Percentiles rank a stretch among this genome's conserved stretches.
phyloP scores from a whole-genome alignment of 2,888 invertebrate genomes.

The Callyntrura sp. region DNA sequence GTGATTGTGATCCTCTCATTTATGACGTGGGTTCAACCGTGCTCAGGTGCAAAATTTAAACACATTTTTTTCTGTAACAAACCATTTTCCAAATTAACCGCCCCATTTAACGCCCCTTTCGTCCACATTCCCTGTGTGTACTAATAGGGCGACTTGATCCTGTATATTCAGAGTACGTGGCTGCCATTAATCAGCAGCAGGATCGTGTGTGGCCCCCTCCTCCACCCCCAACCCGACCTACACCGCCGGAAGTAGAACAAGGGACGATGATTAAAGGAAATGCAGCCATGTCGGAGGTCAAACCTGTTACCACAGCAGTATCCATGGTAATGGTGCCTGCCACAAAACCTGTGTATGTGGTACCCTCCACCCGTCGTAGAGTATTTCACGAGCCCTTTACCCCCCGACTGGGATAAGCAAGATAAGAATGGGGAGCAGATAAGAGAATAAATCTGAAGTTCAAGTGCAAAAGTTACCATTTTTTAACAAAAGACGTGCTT shows the following conservation, averaged over 20 bases:
- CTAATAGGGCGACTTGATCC: constrained; percentile 30
- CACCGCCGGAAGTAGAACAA: not conserved
- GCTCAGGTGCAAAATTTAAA: not conserved
- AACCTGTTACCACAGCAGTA: too few relatives aligned
- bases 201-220: too few relatives aligned
- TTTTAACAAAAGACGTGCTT: too few relatives aligned
- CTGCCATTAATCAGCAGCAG: too few relatives aligned
- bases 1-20: not conserved
- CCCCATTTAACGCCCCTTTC: too few relatives aligned
- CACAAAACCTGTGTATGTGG: not conserved
- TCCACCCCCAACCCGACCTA: too few relatives aligned
- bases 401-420: constrained; percentile 9
- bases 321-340: not conserved
- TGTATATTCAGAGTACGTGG: not conserved
- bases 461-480: too few relatives aligned
- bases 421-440: too few relatives aligned
- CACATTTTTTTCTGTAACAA: not conserved
- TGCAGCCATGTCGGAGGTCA: too few relatives aligned
- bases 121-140: too few relatives aligned
- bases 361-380: not conserved
- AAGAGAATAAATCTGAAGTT: too few relatives aligned
- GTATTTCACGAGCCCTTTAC: constrained; percentile 44
- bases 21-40: not conserved
- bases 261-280: not conserved
- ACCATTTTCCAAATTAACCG: not conserved